Percentiles rank a stretch among this genome's conserved stretches.
phyloP scores from a whole-genome alignment of 1,140 invertebrate species.

The Argopecten irradians region DNA sequence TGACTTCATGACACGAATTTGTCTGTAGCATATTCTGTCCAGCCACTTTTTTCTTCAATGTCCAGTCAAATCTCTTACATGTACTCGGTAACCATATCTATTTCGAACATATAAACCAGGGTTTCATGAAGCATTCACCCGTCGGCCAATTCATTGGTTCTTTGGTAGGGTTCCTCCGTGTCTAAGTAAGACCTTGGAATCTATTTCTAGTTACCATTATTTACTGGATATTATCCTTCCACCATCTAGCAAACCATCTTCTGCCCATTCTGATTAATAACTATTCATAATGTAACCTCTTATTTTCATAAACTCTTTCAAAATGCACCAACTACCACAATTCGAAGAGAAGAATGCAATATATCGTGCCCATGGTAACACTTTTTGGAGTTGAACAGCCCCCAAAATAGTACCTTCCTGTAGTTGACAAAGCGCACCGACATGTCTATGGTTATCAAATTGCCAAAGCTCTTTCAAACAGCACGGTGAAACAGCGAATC shows the following conservation, averaged over 20 bases:
- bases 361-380: conserved; percentile 70
- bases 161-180: conserved; percentile 57
- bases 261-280: conserved; percentile 50
- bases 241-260: conserved; percentile 46
- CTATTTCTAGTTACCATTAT: conserved; percentile 56
- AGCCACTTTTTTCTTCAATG: conserved; percentile 38
- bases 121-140: conserved; percentile 65
- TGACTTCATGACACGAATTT: conserved; percentile 58
- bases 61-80: conserved; percentile 58
- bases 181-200: conserved; percentile 39
- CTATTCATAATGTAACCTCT: conserved; percentile 48
- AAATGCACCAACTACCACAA: conserved; percentile 42
- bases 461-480: conserved; percentile 41
- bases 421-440: conserved; percentile 60
- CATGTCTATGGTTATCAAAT: conserved; percentile 44
- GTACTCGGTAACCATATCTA: conserved; percentile 63
- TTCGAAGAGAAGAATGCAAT: conserved; percentile 54
- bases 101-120: conserved; percentile 71
- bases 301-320: conserved; percentile 40
- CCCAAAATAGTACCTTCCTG: conserved; percentile 64
- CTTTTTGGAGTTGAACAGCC: conserved; percentile 66
- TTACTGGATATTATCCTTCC: conserved; percentile 40
- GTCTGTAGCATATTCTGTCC: conserved; percentile 52
- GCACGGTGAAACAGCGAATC: conserved; percentile 30
- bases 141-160: conserved; percentile 57